A percentile compares a stretch with the other conserved stretches of the same genome.
These are phyloP conservation scores for Hipparchia sbordonii DNA, from an alignment of 2,888 invertebrate genomes.

Conservation along the genomic window DNA sequence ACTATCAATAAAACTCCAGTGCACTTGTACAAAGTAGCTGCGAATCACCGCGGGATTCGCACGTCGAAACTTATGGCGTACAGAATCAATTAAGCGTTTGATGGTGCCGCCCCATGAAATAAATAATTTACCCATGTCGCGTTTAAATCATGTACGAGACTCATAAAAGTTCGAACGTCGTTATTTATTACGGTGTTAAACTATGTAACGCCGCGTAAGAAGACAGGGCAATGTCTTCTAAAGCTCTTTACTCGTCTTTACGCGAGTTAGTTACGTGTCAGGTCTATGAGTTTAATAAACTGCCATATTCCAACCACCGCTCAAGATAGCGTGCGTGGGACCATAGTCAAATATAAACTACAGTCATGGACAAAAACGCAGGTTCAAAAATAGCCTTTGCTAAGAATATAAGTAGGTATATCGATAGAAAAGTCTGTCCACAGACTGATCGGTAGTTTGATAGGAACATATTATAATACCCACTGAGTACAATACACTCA, in stretches of 20 bases:
- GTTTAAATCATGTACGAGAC: slow-evolving; percentile 43
- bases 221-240: slow-evolving; percentile 14
- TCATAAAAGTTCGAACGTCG: slow-evolving; percentile 33
- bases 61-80: slow-evolving; percentile 58
- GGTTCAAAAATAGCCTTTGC: neutral
- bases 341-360: neutral
- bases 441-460: slow-evolving; percentile 2
- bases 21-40: slow-evolving; percentile 28
- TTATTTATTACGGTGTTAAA: slow-evolving; percentile 35
- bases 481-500: no score
- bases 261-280: neutral
- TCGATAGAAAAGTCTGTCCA: slow-evolving; percentile 2
- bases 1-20: slow-evolving; percentile 7
- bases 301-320: neutral
- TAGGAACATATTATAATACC: neutral
- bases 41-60: slow-evolving; percentile 43
- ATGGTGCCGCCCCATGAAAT: slow-evolving; percentile 51
- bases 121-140: slow-evolving; percentile 56
- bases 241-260: neutral
- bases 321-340: neutral
- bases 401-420: neutral
- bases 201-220: slow-evolving; percentile 18
- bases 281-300: neutral
- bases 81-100: slow-evolving; percentile 70
- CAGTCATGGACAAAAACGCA: neutral